Base-by-base conservation (phyloP, 1,140 invertebrate genomes). In the Helicoverpa zea region DNA sequence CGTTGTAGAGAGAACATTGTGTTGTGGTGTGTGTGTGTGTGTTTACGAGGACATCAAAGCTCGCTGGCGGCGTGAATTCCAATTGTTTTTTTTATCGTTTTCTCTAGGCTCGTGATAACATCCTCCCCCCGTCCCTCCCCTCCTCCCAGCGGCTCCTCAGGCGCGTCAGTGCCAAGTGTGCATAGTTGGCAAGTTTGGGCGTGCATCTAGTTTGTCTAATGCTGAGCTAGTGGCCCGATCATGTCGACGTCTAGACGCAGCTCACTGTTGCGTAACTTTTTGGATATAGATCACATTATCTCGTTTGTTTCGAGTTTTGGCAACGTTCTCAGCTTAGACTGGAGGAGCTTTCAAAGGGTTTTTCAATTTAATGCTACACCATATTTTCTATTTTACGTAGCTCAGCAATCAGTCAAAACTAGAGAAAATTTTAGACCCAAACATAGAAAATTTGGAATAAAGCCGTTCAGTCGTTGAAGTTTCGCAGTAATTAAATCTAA, bases 41-140 rank as follows among this genome's bases (percentile, higher is more conserved):
- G 82, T 83, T 83, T 83, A 83, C 72, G 79, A 81, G 82, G 70
- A 82, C 79, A 81, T 82, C 81, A 84, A 84, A 82, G 79, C 83
- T 84, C 75, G 83, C 77, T 74, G 81, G 43, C 75, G 75, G 35
- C 81, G 81, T 80, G 83, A 80, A 82, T 83, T 84, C 73, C 82
- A 84, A 85, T 85, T 84, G 84, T 81, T 87, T 87, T 85, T 87
- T 86, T 82, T 83, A 86, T 84, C 83, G 84, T 84, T 86, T 87
- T 83, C 83, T 82, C 79, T 73, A 78, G 74, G 61, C 79, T 52
- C 54, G 75, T 82, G 81, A 77, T 66, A 77, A 47, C 75, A 52
- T 30, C 77, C 81, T 68, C 59, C 30, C 80, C 70, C 80, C 10
- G 10, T 16, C 18, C 59, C 49, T 23, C 29, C 16, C 2, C 16